These are phyloP conservation scores for Zhuqinia jingwanae DNA, from an alignment of 2,888 invertebrate species.

Conservation along the genomic window DNA sequence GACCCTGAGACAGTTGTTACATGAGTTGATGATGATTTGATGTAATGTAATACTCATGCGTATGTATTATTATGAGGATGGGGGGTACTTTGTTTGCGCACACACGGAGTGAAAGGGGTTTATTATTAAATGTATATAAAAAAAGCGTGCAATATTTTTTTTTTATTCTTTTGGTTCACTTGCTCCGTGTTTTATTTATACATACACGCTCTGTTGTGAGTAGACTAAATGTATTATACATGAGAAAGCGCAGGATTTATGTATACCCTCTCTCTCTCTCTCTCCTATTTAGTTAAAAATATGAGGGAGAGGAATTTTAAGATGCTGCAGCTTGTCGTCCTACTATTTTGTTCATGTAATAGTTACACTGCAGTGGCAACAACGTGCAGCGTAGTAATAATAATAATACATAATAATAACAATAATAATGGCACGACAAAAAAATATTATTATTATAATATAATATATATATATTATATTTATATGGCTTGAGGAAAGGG, in stretches of 20 bases:
- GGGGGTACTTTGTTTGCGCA: no score
- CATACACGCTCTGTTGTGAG: background rate
- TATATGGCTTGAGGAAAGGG: constrained; percentile 29
- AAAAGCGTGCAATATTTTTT: background rate
- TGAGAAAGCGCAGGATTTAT: no score
- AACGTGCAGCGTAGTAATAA: background rate
- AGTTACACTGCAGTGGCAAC: background rate
- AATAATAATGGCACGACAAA: constrained; percentile 2
- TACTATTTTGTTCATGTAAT: background rate
- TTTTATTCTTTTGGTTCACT: no score
- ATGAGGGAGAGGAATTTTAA: background rate
- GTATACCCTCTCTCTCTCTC: background rate
- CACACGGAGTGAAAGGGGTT: background rate
- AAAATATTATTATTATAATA: no score
- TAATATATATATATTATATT: no score
- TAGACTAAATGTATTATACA: no score
- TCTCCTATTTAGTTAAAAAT: background rate
- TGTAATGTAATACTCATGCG: background rate
- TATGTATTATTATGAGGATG: background rate
- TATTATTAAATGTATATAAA: background rate
- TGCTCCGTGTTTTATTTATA: no score
- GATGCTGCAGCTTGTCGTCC: no score
- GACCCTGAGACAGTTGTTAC: background rate
- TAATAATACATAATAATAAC: background rate
- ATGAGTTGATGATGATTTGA: constrained; percentile 7